Evolutionary conservation across 2,113 vertebrate genomes (phyloP).

Genomic region (Chlorodrepanis virens): DNA sequence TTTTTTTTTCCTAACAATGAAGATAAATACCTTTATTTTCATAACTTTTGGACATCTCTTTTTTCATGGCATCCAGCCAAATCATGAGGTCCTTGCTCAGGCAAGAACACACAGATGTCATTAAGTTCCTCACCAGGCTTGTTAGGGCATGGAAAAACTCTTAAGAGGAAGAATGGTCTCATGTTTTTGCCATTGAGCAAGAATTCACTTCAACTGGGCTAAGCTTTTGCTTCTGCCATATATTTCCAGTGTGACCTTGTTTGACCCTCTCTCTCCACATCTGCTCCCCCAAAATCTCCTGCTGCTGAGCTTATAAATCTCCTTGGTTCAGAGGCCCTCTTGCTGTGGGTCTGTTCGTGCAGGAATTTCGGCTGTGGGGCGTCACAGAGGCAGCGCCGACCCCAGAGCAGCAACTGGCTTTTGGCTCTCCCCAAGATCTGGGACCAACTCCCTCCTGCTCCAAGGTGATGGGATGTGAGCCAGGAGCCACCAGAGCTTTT

Average conservation of each 20-base stretch:
- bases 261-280: neutral
- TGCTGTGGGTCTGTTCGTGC: neutral
- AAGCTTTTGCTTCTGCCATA: neutral
- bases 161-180: neutral
- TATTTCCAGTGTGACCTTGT: neutral
- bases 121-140: conserved; percentile 35
- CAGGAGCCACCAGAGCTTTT: neutral
- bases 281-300: conserved; percentile 26
- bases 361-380: neutral
- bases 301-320: conserved; percentile 9
- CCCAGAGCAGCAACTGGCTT: neutral
- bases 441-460: neutral
- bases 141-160: conserved; percentile 7
- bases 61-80: conserved; percentile 5
- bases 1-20: neutral
- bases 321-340: neutral
- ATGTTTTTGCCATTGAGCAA: neutral
- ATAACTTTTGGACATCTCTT: conserved; percentile 51
- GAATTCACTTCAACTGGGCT: neutral
- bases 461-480: neutral
- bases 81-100: neutral
- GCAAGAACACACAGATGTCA: neutral
- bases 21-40: conserved; percentile 69
- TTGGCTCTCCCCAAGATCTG: neutral
- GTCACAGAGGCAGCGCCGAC: neutral